Evolutionary conservation across 2,888 invertebrate species (phyloP), one percentile per base, ranked within the genome.

Genomic region (Drosophila testacea): DNA sequence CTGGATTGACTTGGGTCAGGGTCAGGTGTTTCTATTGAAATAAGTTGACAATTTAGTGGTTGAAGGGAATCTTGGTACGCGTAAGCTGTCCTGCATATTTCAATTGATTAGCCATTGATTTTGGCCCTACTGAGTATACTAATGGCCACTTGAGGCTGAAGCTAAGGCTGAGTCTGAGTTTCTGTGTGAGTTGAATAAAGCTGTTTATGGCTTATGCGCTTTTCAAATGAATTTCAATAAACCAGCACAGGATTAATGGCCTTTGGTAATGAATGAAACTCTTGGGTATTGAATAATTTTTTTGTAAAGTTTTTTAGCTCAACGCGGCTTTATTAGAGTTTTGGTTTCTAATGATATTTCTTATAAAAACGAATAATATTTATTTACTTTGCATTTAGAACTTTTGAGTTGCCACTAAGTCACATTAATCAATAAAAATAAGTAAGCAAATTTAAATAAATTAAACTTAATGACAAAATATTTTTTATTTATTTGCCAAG

Each of bases 91-190:
- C 42, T 62, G 73, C 50, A 67, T 77, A 75, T 75, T 77, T 75
- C 72, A 63, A 75, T 75, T 75, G 73, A 67, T 75, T 71, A 71
- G 71, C 55, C 77, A 76, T 71, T 71, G 77, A 71, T 59, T 66
- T 47, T 30, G 50, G 32, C 32, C 50, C 27, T 7, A 13, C 56
- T 50, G 47, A 39, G 11, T 41, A 38, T 9, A 11, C 52, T 64
- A 70, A 76, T 70, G 71, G 76, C 0, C 39, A 57, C 41, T 69
- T 52, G 32, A 41, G 10, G 32, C 5, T 32, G 4, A 3, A n/a
- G 11, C 41, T 39, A n/a, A 13, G 6, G 5, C 30, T 0, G 7
- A 44, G 13, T 48, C 42, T n/a, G 42, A 6, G 10, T 36, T 27
- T 48, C 42, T 48, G 34, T 46, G 30, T 22, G 32, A 44, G 28